Evolutionary conservation across 2,113 vertebrate species (phyloP).

Genomic region (Cettia cetti): DNA sequence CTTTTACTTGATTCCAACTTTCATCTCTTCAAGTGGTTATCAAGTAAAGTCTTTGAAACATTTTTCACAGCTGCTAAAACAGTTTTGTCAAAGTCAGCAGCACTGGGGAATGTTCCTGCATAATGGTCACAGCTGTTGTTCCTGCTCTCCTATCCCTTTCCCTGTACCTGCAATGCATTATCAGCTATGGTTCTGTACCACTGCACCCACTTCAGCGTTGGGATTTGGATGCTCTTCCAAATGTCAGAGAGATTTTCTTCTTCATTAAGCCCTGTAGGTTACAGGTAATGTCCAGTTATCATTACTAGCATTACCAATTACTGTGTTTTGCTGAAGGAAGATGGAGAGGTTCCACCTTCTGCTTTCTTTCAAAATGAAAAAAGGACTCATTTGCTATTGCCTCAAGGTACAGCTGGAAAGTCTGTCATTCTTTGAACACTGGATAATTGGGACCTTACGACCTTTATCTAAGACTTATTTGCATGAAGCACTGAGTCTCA

Average conservation of each 20-base stretch:
- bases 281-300: slow-evolving; percentile 5
- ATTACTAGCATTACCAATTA: background rate
- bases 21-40: background rate
- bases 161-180: background rate
- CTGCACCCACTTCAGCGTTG: background rate
- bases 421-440: background rate
- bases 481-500: background rate
- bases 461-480: slow-evolving; percentile 37
- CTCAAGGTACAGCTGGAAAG: background rate
- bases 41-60: background rate
- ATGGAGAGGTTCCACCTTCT: slow-evolving; percentile 17
- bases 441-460: slow-evolving; percentile 25
- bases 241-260: slow-evolving; percentile 35
- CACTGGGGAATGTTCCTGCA: background rate
- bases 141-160: background rate
- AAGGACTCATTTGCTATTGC: slow-evolving; percentile 7
- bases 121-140: background rate
- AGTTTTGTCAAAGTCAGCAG: background rate
- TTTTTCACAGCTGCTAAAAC: background rate
- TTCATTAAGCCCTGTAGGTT: slow-evolving; percentile 36
- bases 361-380: slow-evolving; percentile 31
- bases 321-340: slow-evolving; percentile 3
- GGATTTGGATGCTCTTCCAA: background rate
- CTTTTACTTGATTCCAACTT: background rate
- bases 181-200: background rate